These are phyloP conservation scores for Spodoptera exigua DNA, from an alignment of 2,888 invertebrate species.

Conservation along the genomic window DNA sequence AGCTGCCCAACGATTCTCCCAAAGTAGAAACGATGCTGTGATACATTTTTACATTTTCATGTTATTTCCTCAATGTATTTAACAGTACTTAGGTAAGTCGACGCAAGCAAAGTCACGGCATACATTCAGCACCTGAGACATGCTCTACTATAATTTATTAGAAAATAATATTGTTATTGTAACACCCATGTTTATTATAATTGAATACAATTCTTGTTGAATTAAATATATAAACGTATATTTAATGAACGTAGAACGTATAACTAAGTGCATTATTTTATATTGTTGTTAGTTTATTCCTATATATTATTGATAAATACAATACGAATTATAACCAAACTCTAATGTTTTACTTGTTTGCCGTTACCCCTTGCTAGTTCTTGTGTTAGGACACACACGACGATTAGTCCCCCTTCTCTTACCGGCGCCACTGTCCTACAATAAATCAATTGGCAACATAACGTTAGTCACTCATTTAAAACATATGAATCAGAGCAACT, in stretches of 20 bases:
- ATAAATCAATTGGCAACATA: no score
- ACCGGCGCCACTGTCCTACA: no score
- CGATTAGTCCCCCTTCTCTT: no score
- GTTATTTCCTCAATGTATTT: conserved; percentile 29
- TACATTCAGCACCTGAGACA: conserved; percentile 42
- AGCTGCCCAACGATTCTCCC: conserved; percentile 57
- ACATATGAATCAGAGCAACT: no score
- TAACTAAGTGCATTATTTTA: conserved; percentile 48
- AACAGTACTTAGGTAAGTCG: conserved; percentile 34
- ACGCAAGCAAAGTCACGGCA: conserved; percentile 10
- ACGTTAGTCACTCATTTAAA: no score
- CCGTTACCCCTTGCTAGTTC: no score
- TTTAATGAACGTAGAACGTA: conserved; percentile 29
- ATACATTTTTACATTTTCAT: conserved; percentile 47
- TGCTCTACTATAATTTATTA: conserved; percentile 43
- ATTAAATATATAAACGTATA: conserved; percentile 32
- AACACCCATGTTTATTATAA: conserved; percentile 25
- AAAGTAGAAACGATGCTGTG: conserved; percentile 57
- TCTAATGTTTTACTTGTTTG: conserved; percentile 19
- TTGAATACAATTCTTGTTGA: conserved; percentile 35
- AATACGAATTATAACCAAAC: conserved; percentile 44
- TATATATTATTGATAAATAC: conserved; percentile 40
- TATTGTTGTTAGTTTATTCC: conserved; percentile 44
- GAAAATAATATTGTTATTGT: conserved; percentile 32
- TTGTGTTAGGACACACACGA: no score